These are phyloP conservation scores for Mus minutoides DNA, from an alignment of 2,797 vertebrate genomes.

Conservation along the genomic window DNA sequence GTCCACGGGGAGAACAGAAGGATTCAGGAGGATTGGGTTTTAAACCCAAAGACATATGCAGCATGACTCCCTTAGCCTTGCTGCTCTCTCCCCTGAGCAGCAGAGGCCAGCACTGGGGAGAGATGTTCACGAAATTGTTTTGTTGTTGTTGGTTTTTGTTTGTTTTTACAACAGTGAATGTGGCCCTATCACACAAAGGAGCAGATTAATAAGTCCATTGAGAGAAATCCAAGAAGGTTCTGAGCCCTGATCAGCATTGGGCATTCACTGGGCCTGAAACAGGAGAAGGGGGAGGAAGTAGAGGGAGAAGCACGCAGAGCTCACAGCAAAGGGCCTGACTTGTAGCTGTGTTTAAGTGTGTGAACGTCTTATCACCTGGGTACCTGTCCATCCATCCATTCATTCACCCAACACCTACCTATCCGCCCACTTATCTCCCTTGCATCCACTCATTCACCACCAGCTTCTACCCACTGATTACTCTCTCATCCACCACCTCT, in stretches of 20 bases:
- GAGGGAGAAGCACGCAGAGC: background rate
- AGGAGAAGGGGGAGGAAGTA: too few relatives aligned
- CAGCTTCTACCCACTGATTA: too few relatives aligned
- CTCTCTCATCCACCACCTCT: too few relatives aligned
- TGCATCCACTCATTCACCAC: too few relatives aligned
- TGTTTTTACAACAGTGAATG: background rate
- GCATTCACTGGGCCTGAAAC: background rate
- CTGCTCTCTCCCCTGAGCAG: rapidly evolving
- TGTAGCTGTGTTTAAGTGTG: too few relatives aligned
- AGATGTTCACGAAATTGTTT: too few relatives aligned
- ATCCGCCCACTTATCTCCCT: too few relatives aligned
- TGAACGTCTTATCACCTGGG: too few relatives aligned
- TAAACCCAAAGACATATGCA: background rate
- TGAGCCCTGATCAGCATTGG: too few relatives aligned
- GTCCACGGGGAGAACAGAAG: too few relatives aligned
- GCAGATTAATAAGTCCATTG: background rate
- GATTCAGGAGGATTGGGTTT: background rate
- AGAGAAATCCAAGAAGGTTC: too few relatives aligned
- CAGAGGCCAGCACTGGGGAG: background rate
- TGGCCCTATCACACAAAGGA: background rate
- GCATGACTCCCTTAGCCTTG: too few relatives aligned
- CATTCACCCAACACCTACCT: background rate
- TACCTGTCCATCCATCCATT: background rate
- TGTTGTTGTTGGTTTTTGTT: background rate
- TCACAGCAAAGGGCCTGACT: background rate